Evolutionary conservation across 2,888 invertebrate species (phyloP), one percentile per base, ranked within the genome.

Genomic region (Nomada fucata): DNA sequence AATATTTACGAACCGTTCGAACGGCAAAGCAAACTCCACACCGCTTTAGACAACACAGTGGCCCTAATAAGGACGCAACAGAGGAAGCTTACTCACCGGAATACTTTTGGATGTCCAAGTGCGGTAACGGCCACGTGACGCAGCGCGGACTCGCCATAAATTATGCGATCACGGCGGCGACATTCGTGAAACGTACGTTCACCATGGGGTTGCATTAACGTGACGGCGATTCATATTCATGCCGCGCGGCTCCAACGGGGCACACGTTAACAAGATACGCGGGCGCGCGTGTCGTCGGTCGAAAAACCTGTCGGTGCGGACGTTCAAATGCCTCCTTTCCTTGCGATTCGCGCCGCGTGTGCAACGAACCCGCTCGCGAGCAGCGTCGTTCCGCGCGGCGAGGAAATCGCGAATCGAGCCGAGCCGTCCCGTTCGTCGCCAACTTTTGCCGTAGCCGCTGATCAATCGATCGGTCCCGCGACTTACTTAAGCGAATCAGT

Each of bases 141-240:
- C 63, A 3, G n/a, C 20, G 29, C 47, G 55, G 52, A 70, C 29
- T 59, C 69, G 63, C 59, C 84, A 59, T 73, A 69, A 82, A 88
- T 89, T 85, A 79, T 82, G 79, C 86, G 85, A 89, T 86, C 87
- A 82, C 83, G 80, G 69, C 18, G 60, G 72, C 44, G 77, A 73
- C 47, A 63, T 73, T 77, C 55, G 59, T 55, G 55, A 73, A 68
- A 59, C 72, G 61, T 76, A 76, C 78, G 61, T 75, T 84, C 78
- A 61, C 67, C 69, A 59, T 52, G 76, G 79, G 67, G 70, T 84
- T 68, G 70, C 60, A 76, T 73, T 69, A 86, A 64, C 73, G 36
- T 64, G 52, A 13, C 52, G 57, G n/a, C 60, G 57, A 80, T 73
- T 67, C 61, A 67, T 70, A 67, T 80, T 72, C 80, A 67, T 57